Percentiles rank a stretch among this genome's conserved stretches.
phyloP scores from a whole-genome alignment of 2,797 vertebrate genomes.

The Phataginus tetradactyla region DNA sequence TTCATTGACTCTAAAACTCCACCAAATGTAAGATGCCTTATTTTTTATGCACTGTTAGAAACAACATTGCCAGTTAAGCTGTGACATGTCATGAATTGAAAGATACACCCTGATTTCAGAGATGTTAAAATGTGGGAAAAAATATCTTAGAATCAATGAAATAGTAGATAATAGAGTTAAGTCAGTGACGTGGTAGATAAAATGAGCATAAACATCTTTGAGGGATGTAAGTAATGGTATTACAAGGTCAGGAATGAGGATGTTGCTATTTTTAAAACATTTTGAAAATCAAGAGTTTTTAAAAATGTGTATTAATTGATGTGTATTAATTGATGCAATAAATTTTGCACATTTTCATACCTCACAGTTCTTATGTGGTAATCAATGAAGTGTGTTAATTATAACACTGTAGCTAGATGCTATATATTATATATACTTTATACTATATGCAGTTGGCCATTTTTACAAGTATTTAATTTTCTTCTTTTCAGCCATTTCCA shows the following conservation, averaged over 20 bases:
- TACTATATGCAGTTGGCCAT: neutral
- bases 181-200: slow-evolving; percentile 5
- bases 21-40: neutral
- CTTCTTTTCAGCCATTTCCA: slow-evolving; percentile 86
- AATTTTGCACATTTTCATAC: neutral
- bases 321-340: neutral
- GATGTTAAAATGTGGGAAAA: neutral
- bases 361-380: slow-evolving; percentile 18
- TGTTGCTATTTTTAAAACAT: slow-evolving; percentile 7
- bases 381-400: neutral
- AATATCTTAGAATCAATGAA: neutral
- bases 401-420: neutral
- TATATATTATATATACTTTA: neutral
- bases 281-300: slow-evolving; percentile 9
- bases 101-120: neutral
- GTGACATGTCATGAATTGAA: neutral
- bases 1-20: slow-evolving; percentile 8
- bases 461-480: slow-evolving; percentile 58
- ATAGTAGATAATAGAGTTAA: slow-evolving; percentile 22
- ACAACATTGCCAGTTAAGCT: neutral
- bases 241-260: neutral
- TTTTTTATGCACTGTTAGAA: slow-evolving; percentile 16
- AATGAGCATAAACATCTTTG: neutral
- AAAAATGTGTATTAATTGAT: neutral
- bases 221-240: neutral